A percentile compares a stretch with the other conserved stretches of the same genome.
phyloP scores from a whole-genome alignment of 37 sponge, comb jelly and placozoan species.

The Trichoplax adhaerens region DNA sequence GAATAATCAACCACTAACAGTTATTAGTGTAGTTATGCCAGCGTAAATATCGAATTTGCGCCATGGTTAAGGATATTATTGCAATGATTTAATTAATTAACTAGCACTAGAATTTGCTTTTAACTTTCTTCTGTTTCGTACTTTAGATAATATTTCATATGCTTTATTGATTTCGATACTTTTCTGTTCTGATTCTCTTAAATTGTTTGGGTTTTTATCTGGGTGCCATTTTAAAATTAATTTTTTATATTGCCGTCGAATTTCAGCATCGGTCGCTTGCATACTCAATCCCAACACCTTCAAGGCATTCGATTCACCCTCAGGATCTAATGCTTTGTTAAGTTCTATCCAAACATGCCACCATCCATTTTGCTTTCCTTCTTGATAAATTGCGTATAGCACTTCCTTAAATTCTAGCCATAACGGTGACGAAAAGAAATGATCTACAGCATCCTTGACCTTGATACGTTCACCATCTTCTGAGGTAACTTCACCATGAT shows the following conservation, averaged over 20 bases:
- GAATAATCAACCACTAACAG: too few relatives aligned
- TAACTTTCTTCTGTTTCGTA: slow-evolving; percentile 16
- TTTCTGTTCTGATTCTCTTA: slow-evolving; percentile 28
- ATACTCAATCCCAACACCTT: slow-evolving; percentile 22
- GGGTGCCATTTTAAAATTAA: slow-evolving; percentile 60
- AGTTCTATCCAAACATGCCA: slow-evolving; percentile 20
- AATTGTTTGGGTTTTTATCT: slow-evolving; percentile 29
- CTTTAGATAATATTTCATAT: slow-evolving; percentile 38
- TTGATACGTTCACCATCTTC: slow-evolving; percentile 58
- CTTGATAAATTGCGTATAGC: slow-evolving; percentile 16
- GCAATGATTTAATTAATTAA: too few relatives aligned
- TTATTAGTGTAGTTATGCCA: too few relatives aligned
- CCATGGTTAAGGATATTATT: too few relatives aligned
- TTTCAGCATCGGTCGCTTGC: slow-evolving; percentile 24
- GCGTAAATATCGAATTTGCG: too few relatives aligned
- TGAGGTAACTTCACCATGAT: slow-evolving; percentile 5
- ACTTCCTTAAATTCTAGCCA: slow-evolving; percentile 50
- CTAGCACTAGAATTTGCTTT: not conserved
- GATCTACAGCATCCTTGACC: slow-evolving; percentile 42
- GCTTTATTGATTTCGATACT: slow-evolving; percentile 64
- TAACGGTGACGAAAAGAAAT: slow-evolving; percentile 48
- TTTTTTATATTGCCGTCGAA: slow-evolving; percentile 31
- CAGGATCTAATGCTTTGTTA: slow-evolving; percentile 22
- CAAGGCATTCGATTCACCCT: slow-evolving; percentile 39
- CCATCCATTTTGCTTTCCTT: slow-evolving; percentile 28